Percentiles rank a stretch among this genome's conserved stretches.
These are phyloP conservation scores for Oryzias dopingdopingensis DNA, from an alignment of 2,797 vertebrate species.

Conservation along the genomic window DNA sequence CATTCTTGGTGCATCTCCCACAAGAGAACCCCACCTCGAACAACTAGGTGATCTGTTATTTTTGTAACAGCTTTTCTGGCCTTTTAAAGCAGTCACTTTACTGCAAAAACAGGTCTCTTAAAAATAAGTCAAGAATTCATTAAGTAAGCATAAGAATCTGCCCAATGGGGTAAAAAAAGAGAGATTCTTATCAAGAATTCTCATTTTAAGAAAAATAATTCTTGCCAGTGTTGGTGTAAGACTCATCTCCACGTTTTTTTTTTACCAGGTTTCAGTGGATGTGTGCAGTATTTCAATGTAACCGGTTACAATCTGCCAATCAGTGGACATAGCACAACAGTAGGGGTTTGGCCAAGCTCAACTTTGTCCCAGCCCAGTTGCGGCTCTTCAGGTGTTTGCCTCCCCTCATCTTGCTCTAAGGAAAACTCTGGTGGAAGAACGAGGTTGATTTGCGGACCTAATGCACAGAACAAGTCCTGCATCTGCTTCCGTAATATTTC, in stretches of 20 bases:
- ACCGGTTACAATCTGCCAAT: slow-evolving; percentile 62
- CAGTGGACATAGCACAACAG: slow-evolving; percentile 59
- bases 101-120: too few species aligned
- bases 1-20: slow-evolving; percentile 53
- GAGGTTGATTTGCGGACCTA: slow-evolving; percentile 49
- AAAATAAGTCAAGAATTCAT: too few species aligned
- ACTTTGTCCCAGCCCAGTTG: slow-evolving; percentile 63
- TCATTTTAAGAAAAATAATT: too few species aligned
- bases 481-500: slow-evolving; percentile 69
- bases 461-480: slow-evolving; percentile 54
- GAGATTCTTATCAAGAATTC: too few species aligned
- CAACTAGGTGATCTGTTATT: slow-evolving; percentile 53
- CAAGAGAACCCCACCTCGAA: slow-evolving; percentile 26
- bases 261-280: slow-evolving; percentile 75
- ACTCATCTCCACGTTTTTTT: slow-evolving; percentile 6
- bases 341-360: slow-evolving; percentile 60
- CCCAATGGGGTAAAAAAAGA: too few species aligned
- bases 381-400: slow-evolving; percentile 52
- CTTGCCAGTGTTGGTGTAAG: neutral
- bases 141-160: too few species aligned
- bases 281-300: slow-evolving; percentile 72
- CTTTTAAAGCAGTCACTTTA: too few species aligned
- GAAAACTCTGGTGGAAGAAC: slow-evolving; percentile 13
- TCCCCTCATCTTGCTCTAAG: slow-evolving; percentile 51
- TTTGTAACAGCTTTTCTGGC: neutral